Evolutionary conservation across 2,888 invertebrate genomes (phyloP).

Genomic region (Troilus luridus): DNA sequence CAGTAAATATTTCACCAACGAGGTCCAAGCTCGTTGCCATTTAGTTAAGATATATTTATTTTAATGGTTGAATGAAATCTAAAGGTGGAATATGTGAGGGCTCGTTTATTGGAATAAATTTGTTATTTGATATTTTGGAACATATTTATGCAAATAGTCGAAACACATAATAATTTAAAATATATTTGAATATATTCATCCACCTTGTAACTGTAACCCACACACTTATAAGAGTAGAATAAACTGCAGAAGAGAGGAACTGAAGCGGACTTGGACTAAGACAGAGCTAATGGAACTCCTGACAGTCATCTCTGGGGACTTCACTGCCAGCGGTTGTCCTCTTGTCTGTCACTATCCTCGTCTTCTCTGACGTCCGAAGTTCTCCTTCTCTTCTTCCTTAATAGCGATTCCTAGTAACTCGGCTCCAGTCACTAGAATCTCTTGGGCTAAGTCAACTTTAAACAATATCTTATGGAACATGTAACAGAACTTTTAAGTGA

Average conservation of each 20-base stretch:
- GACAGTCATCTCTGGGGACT: not conserved
- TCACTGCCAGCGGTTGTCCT: not conserved
- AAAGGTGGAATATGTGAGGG: too few relatives aligned
- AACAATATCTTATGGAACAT: too few relatives aligned
- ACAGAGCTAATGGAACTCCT: constrained; percentile 1
- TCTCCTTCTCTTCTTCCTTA: not conserved
- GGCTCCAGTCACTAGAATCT: not conserved
- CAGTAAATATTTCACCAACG: too few relatives aligned
- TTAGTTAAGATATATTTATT: too few relatives aligned
- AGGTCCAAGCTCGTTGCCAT: too few relatives aligned
- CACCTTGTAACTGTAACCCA: not conserved
- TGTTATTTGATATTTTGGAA: too few relatives aligned
- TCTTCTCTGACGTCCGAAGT: not conserved
- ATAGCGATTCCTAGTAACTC: not conserved
- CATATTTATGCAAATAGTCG: too few relatives aligned
- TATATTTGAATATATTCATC: not conserved
- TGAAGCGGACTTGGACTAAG: not conserved
- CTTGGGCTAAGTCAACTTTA: not conserved
- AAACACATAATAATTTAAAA: too few relatives aligned
- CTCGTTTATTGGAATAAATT: too few relatives aligned
- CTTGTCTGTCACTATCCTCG: not conserved
- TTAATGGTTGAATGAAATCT: too few relatives aligned
- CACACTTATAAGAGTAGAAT: not conserved
- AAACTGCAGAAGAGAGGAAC: not conserved
- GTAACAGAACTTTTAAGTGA: too few relatives aligned